These are phyloP conservation scores for Lordiphosa fenestrarum DNA, from an alignment of 2,888 invertebrate genomes.

Conservation along the genomic window DNA sequence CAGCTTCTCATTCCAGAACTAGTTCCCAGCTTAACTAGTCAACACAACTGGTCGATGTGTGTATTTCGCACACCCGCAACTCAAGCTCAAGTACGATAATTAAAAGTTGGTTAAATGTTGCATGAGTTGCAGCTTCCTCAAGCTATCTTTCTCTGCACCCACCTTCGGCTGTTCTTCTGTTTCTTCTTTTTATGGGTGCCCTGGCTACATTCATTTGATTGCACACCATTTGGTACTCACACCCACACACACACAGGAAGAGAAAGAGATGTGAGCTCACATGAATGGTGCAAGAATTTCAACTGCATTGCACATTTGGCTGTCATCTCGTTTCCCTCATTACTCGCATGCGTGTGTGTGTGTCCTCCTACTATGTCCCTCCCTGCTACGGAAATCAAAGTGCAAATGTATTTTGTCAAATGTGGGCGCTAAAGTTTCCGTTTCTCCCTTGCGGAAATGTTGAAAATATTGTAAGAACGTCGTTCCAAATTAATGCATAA, in stretches of 20 bases:
- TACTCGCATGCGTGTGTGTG: constrained; percentile 1
- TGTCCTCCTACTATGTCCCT: neutral
- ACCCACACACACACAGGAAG: constrained; percentile 1
- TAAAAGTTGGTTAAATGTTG: constrained; percentile 74
- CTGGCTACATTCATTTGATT: constrained; percentile 57
- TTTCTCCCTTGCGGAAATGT: constrained; percentile 46
- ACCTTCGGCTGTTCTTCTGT: neutral
- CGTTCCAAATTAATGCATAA: constrained; percentile 62
- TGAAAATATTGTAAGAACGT: constrained; percentile 47
- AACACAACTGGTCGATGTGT: constrained; percentile 2
- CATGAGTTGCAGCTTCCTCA: constrained; percentile 71
- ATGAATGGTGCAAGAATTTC: constrained; percentile 15
- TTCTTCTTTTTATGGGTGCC: constrained; percentile 24
- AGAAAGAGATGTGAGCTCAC: constrained; percentile 6
- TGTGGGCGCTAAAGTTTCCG: constrained; percentile 45
- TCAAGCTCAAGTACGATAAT: constrained; percentile 64
- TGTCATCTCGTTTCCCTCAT: constrained; percentile 28
- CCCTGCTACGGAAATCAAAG: constrained; percentile 59
- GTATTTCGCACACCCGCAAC: constrained; percentile 7
- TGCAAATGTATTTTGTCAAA: constrained; percentile 68
- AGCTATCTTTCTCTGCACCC: constrained; percentile 15
- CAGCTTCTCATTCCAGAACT: constrained; percentile 1
- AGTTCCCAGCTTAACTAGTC: constrained; percentile 1
- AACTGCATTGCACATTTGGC: constrained; percentile 34
- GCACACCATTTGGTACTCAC: constrained; percentile 62